Evolutionary conservation across 2,113 vertebrate genomes (phyloP).

Genomic region (Spea bombifrons): DNA sequence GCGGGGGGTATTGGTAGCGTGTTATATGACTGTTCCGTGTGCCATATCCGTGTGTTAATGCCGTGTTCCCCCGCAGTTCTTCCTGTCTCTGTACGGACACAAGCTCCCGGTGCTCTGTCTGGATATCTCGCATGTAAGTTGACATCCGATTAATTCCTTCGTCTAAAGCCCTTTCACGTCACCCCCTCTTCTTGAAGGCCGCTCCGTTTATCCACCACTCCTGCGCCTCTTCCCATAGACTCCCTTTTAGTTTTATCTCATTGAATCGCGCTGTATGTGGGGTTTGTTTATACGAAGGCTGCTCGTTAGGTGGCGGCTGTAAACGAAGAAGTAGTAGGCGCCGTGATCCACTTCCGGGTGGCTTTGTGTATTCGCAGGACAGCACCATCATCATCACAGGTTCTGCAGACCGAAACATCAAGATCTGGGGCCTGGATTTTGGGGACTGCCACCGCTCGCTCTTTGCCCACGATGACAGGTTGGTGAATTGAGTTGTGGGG

Average conservation of each 20-base stretch:
- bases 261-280: background rate
- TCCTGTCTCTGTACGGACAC: slow-evolving; percentile 94
- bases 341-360: too few relatives aligned
- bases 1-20: too few relatives aligned
- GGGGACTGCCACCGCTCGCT: slow-evolving; percentile 96
- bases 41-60: too few relatives aligned
- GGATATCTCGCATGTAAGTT: slow-evolving; percentile 94
- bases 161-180: too few relatives aligned
- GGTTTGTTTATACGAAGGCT: too few relatives aligned
- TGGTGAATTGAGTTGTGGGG: background rate
- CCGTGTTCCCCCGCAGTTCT: slow-evolving; percentile 74
- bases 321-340: too few relatives aligned
- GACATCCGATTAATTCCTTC: background rate
- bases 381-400: slow-evolving; percentile 85
- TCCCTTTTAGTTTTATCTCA: too few relatives aligned
- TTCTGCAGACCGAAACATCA: slow-evolving; percentile 93
- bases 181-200: too few relatives aligned
- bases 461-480: slow-evolving; percentile 98
- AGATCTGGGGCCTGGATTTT: slow-evolving; percentile 97
- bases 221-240: too few relatives aligned
- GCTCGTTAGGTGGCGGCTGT: too few relatives aligned
- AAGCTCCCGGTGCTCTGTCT: slow-evolving; percentile 94
- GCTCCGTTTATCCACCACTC: too few relatives aligned
- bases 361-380: slow-evolving; percentile 66
- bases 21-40: too few relatives aligned